These are phyloP conservation scores for Glossosoma conforme DNA, from an alignment of 1,140 invertebrate genomes.

Conservation along the genomic window DNA sequence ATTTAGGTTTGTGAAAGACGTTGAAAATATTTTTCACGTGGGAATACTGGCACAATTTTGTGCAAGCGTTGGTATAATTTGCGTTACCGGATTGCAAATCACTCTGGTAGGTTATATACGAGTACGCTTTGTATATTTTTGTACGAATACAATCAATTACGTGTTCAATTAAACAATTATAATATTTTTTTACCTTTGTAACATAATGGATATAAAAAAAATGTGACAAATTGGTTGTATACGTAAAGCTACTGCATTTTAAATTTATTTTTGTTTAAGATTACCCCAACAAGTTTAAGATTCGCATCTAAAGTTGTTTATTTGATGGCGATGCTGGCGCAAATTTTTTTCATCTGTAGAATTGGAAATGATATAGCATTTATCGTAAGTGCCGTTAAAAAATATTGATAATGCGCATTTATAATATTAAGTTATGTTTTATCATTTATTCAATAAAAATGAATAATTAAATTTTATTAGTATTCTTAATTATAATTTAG, in stretches of 20 bases:
- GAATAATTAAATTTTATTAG: slow-evolving; percentile 2
- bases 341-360: slow-evolving; percentile 37
- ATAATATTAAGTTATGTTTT: not conserved
- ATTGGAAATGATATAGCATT: slow-evolving; percentile 34
- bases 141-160: slow-evolving; percentile 12
- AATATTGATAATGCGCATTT: not conserved
- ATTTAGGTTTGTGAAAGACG: slow-evolving; percentile 29
- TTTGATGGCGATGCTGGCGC: slow-evolving; percentile 32
- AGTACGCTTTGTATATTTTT: slow-evolving; percentile 17
- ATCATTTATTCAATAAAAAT: slow-evolving; percentile 3
- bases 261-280: slow-evolving; percentile 26
- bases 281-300: slow-evolving; percentile 26
- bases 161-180: not conserved
- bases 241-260: slow-evolving; percentile 10
- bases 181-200: not conserved
- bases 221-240: not conserved
- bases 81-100: slow-evolving; percentile 34
- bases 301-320: slow-evolving; percentile 29
- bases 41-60: slow-evolving; percentile 33
- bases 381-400: slow-evolving; percentile 24
- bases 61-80: slow-evolving; percentile 34
- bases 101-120: slow-evolving; percentile 33
- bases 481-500: slow-evolving; percentile 26
- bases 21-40: slow-evolving; percentile 33
- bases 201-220: not conserved